Conservation (phyloP, 2,888 invertebrate genomes). For the Automeris io region DNA sequence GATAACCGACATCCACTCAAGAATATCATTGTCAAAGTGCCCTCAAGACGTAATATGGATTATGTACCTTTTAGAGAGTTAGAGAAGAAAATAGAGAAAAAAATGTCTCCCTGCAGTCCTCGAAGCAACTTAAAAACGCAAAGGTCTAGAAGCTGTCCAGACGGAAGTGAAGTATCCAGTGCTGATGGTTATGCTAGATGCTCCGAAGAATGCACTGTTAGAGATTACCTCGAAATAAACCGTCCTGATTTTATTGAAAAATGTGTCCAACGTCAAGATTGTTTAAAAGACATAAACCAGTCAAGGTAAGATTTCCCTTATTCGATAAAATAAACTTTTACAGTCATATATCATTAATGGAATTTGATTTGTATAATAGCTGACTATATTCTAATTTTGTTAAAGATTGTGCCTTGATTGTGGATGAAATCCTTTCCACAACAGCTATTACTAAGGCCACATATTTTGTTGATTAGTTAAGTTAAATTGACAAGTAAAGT, state of each 20-base stretch:
- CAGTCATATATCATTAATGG: no score
- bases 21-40: slow-evolving; percentile 63
- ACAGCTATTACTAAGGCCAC: no score
- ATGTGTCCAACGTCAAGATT: slow-evolving; percentile 47
- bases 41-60: slow-evolving; percentile 33
- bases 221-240: slow-evolving; percentile 83
- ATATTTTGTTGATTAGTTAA: no score
- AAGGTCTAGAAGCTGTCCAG: slow-evolving; percentile 47
- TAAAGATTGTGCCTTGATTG: no score
- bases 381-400: no score
- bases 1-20: slow-evolving; percentile 35
- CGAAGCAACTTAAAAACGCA: slow-evolving; percentile 20
- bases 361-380: no score
- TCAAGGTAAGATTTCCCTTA: slow-evolving; percentile 46
- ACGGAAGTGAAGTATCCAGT: slow-evolving; percentile 52
- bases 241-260: slow-evolving; percentile 82
- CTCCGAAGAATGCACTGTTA: slow-evolving; percentile 58
- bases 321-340: no score
- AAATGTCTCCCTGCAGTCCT: slow-evolving; percentile 25
- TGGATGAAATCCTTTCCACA: no score
- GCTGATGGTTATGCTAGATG: slow-evolving; percentile 43
- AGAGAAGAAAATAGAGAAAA: slow-evolving; percentile 38
- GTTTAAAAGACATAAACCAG: slow-evolving; percentile 52
- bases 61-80: slow-evolving; percentile 48
- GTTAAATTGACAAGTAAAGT: no score